phyloP scores from a whole-genome alignment of 2,888 invertebrate genomes.

The Cosmia pyralina region DNA sequence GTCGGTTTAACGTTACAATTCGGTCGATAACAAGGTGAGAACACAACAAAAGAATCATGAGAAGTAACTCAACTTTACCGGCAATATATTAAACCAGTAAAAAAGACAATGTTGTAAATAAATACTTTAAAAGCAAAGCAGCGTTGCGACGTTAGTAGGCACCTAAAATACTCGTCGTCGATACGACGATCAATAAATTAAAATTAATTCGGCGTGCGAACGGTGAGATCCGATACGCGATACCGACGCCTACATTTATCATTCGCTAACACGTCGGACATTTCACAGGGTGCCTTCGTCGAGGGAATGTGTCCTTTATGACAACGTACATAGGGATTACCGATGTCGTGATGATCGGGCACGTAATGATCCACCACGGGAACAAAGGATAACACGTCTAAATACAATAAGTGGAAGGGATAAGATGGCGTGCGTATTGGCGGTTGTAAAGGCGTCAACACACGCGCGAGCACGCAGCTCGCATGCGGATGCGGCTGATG shows the following conservation, averaged over 20 bases:
- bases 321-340: constrained; percentile 77
- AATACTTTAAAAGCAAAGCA: constrained; percentile 83
- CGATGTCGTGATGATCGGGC: constrained; percentile 76
- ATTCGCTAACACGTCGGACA: constrained; percentile 90
- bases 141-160: constrained; percentile 83
- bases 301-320: constrained; percentile 83
- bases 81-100: constrained; percentile 69
- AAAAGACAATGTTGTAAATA: constrained; percentile 76
- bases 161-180: constrained; percentile 88
- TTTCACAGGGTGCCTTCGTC: constrained; percentile 83
- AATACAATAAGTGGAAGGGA: constrained; percentile 86
- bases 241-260: constrained; percentile 90
- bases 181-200: constrained; percentile 90
- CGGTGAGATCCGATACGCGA: constrained; percentile 90
- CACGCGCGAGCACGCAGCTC: constrained; percentile 78
- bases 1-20: constrained; percentile 50
- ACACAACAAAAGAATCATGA: constrained; percentile 60
- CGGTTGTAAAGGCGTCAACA: constrained; percentile 78
- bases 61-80: constrained; percentile 59
- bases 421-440: constrained; percentile 80
- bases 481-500: constrained; percentile 85
- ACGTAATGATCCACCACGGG: constrained; percentile 83
- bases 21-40: constrained; percentile 45
- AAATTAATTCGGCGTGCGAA: constrained; percentile 91
- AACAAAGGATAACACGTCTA: constrained; percentile 88